Base-by-base conservation (phyloP, 2,113 vertebrate species). In the Neomonachus schauinslandi region DNA sequence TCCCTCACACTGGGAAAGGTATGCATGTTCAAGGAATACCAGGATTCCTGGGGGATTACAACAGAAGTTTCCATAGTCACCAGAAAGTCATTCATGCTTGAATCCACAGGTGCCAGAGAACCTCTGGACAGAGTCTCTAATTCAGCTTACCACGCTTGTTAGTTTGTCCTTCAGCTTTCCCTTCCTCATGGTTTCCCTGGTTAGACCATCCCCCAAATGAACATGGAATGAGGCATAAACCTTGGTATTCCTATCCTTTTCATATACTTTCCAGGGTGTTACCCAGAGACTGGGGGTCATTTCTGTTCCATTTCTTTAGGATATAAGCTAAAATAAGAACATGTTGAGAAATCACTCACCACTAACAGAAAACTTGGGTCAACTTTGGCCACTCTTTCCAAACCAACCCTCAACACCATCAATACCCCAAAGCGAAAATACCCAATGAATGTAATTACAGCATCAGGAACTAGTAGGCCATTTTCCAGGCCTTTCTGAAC, bases 1-100 rank as follows among this genome's bases (percentile, higher is more conserved):
- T 99, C 99, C 55, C 99, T 99, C 96, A 99, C 99, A 24, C 98
- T 99, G 98, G 99, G 99, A 98, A 99, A 99, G 99, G 99, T 99
- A 99, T 59, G 98, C 89, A 81, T 65, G 36, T 74, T 84, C 28
- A 76, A 84, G 90, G 67, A 94, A 59, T 33, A 61, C 69, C 46
- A 74, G 19, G 39, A 28, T 11, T 86, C 49, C 89, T 15, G 36
- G n/a, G 53, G n/a, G 13, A 92, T 57, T 6, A 36, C 39, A 18
- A n/a, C n/a, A 86, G 63, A 94, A 67, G 31, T 95, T 96, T 85
- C 81, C 57, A 80, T 39, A 46, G 61, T 95, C 21, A 59, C 53
- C 21, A 96, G 94, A 61, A 57, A 84, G 7, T 39, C 18, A 11
- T 65, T 90, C 51, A 63, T 63, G 91, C 82, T 81, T 76, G 59